phyloP scores from a whole-genome alignment of 2,797 vertebrate species.

The Xenentodon cancila region DNA sequence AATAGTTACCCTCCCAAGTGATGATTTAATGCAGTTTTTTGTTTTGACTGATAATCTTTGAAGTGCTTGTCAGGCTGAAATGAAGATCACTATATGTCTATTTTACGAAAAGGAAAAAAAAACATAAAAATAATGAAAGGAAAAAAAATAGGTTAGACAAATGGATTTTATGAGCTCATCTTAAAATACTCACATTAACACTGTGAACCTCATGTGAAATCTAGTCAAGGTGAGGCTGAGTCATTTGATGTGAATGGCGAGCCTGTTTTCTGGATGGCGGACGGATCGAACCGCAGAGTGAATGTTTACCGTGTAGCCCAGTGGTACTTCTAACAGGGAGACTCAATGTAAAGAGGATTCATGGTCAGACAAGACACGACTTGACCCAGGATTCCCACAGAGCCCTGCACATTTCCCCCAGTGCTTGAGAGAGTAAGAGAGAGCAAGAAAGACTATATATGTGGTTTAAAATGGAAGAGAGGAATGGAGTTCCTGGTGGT shows the following conservation, averaged over 20 bases:
- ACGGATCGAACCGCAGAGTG: constrained; percentile 64
- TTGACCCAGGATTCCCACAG: constrained; percentile 64
- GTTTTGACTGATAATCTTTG: constrained; percentile 47
- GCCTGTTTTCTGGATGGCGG: constrained; percentile 50
- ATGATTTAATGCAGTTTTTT: constrained; percentile 34
- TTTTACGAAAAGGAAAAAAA: constrained; percentile 10
- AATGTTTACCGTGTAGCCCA: constrained; percentile 55
- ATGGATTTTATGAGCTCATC: not conserved
- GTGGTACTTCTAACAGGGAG: constrained; percentile 43
- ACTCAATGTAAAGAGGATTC: constrained; percentile 70
- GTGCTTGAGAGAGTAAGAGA: too few relatives aligned
- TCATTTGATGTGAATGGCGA: constrained; percentile 63
- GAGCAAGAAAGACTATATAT: not conserved
- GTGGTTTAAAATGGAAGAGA: constrained; percentile 26
- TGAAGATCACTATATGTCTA: constrained; percentile 25
- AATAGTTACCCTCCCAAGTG: constrained; percentile 11
- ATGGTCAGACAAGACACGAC: constrained; percentile 76
- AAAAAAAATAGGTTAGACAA: not conserved
- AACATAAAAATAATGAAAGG: not conserved
- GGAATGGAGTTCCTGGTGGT: constrained; percentile 8
- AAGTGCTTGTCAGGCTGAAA: constrained; percentile 49
- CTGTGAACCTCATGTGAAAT: constrained; percentile 35
- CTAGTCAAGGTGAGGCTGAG: constrained; percentile 8
- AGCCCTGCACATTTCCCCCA: constrained; percentile 39
- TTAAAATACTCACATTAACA: constrained; percentile 15